Evolutionary conservation across 2,888 invertebrate species (phyloP), one percentile per base, ranked within the genome.

Genomic region (Rhaphigaster nebulosa): DNA sequence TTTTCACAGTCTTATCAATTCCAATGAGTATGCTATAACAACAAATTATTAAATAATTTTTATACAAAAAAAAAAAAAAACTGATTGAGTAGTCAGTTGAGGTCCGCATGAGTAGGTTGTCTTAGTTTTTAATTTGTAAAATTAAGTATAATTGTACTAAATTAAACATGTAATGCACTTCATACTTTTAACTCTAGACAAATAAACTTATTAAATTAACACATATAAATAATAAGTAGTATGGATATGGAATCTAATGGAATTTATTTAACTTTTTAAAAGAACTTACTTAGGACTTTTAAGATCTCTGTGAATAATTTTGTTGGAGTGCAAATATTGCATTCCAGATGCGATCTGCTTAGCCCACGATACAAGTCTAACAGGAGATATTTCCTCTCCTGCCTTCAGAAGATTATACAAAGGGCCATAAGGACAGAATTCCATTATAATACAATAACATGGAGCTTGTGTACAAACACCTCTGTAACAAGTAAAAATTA

Each of bases 281-380:
- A 26, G 87, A 84, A 95, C 97, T 96, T 95, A 99, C 99, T 99
- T 99, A 87, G 99, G 99, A 93, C 99, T 99, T 94, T 99, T 99
- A 92, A 99, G 96, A 95, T 99, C 99, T 92, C 99, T 95, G 93
- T 99, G 99, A 93, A 99, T 99, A 93, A 99, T 99, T 94, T 98
- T 98, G 93, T 98, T 97, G 84, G 96, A 95, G 94, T 99, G 99
- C 91, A 99, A 95, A 94, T 99, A 99, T 93, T 97, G 96, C 99
- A 99, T 99, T 90, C 99, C 99, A 91, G 96, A 95, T 56, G 99
- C 98, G 91, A 99, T 98, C 94, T 99, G 98, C 93, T 97, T 97
- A 70, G 98, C 96, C 99, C 99, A 99, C 92, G 97, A 96, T 84
- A 98, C 96, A 91, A 99, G 96, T 93, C 97, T 96, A 89, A 95